Percentiles rank a stretch among this genome's conserved stretches.
phyloP scores from a whole-genome alignment of 2,888 invertebrate species.

The Hemithea aestivaria region DNA sequence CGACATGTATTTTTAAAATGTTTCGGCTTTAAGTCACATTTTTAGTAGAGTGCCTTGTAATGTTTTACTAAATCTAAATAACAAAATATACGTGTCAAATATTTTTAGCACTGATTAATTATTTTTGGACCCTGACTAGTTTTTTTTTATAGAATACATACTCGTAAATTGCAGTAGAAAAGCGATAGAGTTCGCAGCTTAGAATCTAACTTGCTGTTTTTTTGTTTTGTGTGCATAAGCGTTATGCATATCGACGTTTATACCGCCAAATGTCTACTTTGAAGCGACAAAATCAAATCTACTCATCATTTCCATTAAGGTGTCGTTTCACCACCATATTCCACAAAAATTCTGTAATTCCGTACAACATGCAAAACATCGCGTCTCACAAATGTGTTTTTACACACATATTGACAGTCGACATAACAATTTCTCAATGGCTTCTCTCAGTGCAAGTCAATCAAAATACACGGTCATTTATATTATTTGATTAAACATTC shows the following conservation, averaged over 20 bases:
- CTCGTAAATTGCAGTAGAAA: constrained; percentile 35
- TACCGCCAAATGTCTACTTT: constrained; percentile 66
- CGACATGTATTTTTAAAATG: too few species aligned
- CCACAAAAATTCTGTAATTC: constrained; percentile 47
- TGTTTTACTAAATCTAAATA: too few species aligned
- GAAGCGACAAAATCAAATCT: constrained; percentile 56
- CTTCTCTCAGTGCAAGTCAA: constrained; percentile 10
- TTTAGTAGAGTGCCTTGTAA: too few species aligned
- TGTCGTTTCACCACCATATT: constrained; percentile 40
- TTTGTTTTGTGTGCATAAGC: constrained; percentile 52
- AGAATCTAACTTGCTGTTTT: constrained; percentile 40
- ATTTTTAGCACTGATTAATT: too few species aligned
- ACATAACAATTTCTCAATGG: constrained; percentile 27
- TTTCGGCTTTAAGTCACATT: too few species aligned
- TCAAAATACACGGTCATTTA: neutral
- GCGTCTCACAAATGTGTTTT: constrained; percentile 43
- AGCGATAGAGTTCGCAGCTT: constrained; percentile 56
- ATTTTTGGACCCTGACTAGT: too few species aligned
- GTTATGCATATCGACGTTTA: constrained; percentile 46
- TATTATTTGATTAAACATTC: constrained; percentile 1
- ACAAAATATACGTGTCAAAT: too few species aligned
- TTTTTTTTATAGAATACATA: constrained; percentile 37
- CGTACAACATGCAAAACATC: constrained; percentile 60
- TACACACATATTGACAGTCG: constrained; percentile 34
- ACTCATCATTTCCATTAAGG: constrained; percentile 44